phyloP scores from a whole-genome alignment of 2,113 vertebrate species.

The Neopipo cinnamomea region DNA sequence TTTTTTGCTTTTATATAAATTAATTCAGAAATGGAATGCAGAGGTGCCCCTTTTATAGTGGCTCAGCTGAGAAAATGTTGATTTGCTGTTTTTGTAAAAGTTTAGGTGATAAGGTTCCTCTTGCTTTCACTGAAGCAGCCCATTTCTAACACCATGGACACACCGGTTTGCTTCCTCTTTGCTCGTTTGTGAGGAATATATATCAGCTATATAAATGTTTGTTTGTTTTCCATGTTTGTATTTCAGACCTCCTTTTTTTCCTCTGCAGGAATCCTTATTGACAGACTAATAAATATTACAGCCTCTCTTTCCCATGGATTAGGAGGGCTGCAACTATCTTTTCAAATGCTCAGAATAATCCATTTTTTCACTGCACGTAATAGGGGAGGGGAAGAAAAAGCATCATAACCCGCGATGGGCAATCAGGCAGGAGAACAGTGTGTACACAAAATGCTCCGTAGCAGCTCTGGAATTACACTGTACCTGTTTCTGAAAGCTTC shows the following conservation, averaged over 20 bases:
- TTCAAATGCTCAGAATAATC: constrained; percentile 5
- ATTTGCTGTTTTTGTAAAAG: not conserved
- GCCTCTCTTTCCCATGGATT: not conserved
- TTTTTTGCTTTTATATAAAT: constrained; percentile 44
- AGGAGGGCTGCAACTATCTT: not conserved
- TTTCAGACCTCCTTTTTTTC: not conserved
- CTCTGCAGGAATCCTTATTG: not conserved
- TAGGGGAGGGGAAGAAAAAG: not conserved
- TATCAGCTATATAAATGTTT: not conserved
- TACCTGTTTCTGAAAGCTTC: constrained; percentile 40
- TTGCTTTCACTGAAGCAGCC: not conserved
- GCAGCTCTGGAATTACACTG: not conserved
- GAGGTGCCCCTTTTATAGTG: not conserved
- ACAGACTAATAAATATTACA: constrained; percentile 30
- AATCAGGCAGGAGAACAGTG: not conserved
- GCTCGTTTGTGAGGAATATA: not conserved
- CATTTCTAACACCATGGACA: not conserved
- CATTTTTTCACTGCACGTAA: not conserved
- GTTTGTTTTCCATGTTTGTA: not conserved
- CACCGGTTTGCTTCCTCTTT: not conserved
- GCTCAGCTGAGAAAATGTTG: not conserved
- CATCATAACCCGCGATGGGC: not conserved
- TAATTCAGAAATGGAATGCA: constrained; percentile 51
- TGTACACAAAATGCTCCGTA: not conserved
- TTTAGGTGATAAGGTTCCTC: not conserved